These are phyloP conservation scores for Bicyclus anynana DNA, from an alignment of 1,140 invertebrate species.

Conservation along the genomic window DNA sequence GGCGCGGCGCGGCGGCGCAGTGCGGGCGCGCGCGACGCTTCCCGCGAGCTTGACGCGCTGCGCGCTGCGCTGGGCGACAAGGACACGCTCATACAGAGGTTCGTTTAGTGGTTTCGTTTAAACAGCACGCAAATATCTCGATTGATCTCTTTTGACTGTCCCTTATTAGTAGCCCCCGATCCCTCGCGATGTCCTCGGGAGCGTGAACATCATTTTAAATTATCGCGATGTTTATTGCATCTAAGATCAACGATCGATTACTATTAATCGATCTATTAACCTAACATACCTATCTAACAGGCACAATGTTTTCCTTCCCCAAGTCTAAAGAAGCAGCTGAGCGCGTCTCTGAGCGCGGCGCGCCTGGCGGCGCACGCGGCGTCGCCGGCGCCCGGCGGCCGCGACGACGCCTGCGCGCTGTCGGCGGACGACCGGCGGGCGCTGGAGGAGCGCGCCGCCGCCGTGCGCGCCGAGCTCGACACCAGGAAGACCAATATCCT, in stretches of 20 bases:
- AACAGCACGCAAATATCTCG: no score
- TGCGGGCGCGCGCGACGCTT: conserved; percentile 75
- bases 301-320: neutral
- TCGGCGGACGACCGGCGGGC: conserved; percentile 80
- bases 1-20: conserved; percentile 81
- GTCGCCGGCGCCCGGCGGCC: conserved; percentile 41
- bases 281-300: no score
- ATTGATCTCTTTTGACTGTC: no score
- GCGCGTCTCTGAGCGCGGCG: conserved; percentile 76
- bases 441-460: conserved; percentile 82
- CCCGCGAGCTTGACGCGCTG: conserved; percentile 81
- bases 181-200: no score
- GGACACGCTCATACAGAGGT: conserved; percentile 88
- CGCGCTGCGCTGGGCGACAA: conserved; percentile 86
- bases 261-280: no score
- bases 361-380: conserved; percentile 52
- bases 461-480: conserved; percentile 83
- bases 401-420: conserved; percentile 67
- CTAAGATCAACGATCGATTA: no score
- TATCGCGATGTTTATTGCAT: no score
- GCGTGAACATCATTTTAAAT: no score
- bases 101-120: no score
- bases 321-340: conserved; percentile 82
- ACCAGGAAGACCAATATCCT: conserved; percentile 85
- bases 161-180: no score